Percentiles rank a stretch among this genome's conserved stretches.
phyloP scores from a whole-genome alignment of 1,140 invertebrate species.

The Papilio machaon region DNA sequence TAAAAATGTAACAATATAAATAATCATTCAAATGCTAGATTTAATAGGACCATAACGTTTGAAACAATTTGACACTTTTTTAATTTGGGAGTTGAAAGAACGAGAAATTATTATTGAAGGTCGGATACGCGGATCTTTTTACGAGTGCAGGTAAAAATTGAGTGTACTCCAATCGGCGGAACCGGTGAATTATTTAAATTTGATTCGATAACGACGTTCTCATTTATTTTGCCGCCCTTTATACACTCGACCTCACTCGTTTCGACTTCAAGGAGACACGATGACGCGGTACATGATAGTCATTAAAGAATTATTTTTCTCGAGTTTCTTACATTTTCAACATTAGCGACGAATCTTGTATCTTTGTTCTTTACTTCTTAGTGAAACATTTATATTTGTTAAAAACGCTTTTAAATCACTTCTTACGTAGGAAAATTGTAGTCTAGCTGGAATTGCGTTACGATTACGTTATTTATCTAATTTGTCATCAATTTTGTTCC shows the following conservation, averaged over 20 bases:
- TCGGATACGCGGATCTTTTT: not conserved
- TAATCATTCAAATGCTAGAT: not conserved
- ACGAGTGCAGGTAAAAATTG: conserved; percentile 2
- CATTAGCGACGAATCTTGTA: too few species aligned
- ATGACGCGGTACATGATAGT: not conserved
- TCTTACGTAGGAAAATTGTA: not conserved
- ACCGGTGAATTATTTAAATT: conserved; percentile 10
- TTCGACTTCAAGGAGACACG: conserved; percentile 16
- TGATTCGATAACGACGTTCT: conserved; percentile 6
- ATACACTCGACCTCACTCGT: conserved; percentile 16
- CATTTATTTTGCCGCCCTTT: conserved; percentile 18
- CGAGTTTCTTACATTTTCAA: not conserved
- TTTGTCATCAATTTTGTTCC: not conserved
- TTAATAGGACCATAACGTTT: not conserved
- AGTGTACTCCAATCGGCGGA: not conserved
- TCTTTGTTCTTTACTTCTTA: too few species aligned
- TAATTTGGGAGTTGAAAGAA: not conserved
- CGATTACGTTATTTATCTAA: not conserved
- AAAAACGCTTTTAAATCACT: not conserved
- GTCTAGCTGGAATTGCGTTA: not conserved
- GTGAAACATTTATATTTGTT: not conserved
- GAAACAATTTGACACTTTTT: not conserved
- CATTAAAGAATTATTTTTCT: conserved; percentile 13
- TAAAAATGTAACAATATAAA: not conserved
- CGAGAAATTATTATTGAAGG: not conserved